Conservation (phyloP, 2,113 vertebrate genomes). For the Carassius gibelio region DNA sequence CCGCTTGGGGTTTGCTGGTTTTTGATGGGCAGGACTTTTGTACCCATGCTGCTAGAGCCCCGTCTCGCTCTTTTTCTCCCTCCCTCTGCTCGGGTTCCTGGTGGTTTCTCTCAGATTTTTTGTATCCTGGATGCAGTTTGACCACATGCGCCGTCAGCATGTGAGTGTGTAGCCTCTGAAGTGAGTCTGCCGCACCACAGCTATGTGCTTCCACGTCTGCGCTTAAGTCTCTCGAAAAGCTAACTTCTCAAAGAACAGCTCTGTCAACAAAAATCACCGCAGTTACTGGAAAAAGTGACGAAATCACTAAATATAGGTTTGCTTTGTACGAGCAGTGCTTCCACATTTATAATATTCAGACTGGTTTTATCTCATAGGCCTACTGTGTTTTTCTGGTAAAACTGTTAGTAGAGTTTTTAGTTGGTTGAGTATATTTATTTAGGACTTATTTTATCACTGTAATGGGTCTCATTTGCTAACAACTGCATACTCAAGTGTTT, state of each 20-base stretch:
- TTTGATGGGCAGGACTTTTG: conserved; percentile 22
- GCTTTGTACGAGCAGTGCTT: conserved; percentile 10
- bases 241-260: conserved; percentile 31
- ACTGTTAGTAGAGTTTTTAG: neutral
- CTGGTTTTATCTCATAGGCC: neutral
- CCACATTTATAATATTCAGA: neutral
- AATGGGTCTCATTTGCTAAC: neutral
- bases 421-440: neutral
- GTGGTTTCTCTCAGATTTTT: conserved; percentile 59
- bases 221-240: conserved; percentile 46
- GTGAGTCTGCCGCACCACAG: conserved; percentile 61
- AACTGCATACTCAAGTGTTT: neutral
- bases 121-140: conserved; percentile 54
- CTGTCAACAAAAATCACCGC: conserved; percentile 42
- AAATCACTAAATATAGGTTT: conserved; percentile 46
- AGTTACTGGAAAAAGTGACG: conserved; percentile 48
- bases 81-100: conserved; percentile 19
- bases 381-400: neutral
- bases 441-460: neutral
- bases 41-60: conserved; percentile 17
- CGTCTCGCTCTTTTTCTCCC: neutral
- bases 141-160: conserved; percentile 63
- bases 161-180: conserved; percentile 52
- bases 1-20: conserved; percentile 25
- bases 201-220: conserved; percentile 57